phyloP scores from a whole-genome alignment of 1,140 invertebrate species.

The Bombus breviceps region DNA sequence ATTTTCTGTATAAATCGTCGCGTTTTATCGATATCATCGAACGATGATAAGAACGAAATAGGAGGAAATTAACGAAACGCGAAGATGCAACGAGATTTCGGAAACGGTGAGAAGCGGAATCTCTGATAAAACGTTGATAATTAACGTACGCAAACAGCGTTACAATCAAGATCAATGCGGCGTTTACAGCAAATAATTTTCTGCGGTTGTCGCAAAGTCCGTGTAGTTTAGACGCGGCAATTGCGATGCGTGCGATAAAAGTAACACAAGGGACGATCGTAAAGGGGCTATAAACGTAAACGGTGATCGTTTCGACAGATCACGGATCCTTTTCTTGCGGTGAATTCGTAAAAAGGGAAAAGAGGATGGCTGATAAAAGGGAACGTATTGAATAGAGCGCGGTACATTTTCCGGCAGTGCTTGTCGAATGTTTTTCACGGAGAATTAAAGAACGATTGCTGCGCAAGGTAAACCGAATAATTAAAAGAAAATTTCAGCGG shows the following conservation, averaged over 20 bases:
- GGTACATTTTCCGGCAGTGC: too few species aligned
- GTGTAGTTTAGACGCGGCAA: neutral
- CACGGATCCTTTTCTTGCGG: neutral
- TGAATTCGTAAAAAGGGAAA: neutral
- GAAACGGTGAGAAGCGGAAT: neutral
- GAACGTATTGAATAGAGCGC: neutral
- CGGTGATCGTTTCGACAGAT: constrained; percentile 12
- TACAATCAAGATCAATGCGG: neutral
- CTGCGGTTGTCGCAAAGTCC: neutral
- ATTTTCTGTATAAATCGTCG: neutral
- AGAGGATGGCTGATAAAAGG: neutral
- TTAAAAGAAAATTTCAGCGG: neutral
- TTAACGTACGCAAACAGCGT: neutral
- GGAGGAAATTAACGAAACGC: neutral
- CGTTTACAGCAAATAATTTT: constrained; percentile 34
- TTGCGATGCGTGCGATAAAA: constrained; percentile 24
- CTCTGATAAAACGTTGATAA: neutral
- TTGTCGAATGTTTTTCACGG: neutral
- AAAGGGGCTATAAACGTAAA: constrained; percentile 36
- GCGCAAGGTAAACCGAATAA: neutral
- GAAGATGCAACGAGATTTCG: neutral
- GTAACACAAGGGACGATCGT: neutral
- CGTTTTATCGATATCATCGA: neutral
- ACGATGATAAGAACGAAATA: neutral
- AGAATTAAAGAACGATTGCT: too few species aligned